Percentiles rank a stretch among this genome's conserved stretches.
Conservation (phyloP, 2,113 vertebrate genomes). For the human region DNA sequence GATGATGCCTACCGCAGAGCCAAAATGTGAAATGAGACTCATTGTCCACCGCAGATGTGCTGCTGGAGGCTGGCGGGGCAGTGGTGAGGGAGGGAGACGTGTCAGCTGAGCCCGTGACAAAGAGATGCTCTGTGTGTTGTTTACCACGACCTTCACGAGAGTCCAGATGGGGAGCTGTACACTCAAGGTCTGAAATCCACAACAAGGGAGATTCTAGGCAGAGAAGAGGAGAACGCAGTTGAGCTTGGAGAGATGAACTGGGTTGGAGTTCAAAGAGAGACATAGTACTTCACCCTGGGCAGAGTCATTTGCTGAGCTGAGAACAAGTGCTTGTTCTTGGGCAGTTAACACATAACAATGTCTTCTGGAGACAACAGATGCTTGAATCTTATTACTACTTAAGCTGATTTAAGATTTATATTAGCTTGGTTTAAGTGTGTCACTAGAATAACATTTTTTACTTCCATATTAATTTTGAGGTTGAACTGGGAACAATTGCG, state of each 20-base stretch:
- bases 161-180: not conserved
- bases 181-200: not conserved
- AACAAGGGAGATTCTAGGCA: not conserved
- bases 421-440: slow-evolving; percentile 12
- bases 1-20: not conserved
- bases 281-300: not conserved
- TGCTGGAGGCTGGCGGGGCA: not conserved
- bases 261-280: not conserved
- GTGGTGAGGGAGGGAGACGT: not conserved
- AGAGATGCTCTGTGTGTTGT: not conserved
- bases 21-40: slow-evolving; percentile 41
- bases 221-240: not conserved
- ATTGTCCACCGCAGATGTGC: slow-evolving; percentile 67
- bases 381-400: not conserved
- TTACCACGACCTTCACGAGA: not conserved
- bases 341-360: not conserved
- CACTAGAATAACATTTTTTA: not conserved
- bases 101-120: not conserved
- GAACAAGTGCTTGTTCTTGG: not conserved
- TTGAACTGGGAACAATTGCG: not conserved
- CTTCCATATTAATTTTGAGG: slow-evolving; percentile 48
- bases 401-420: slow-evolving; percentile 24
- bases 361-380: not conserved
- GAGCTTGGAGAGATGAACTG: not conserved
- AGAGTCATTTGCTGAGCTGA: not conserved